phyloP scores from a whole-genome alignment of 2,113 vertebrate species.

The Ifrita kowaldi region DNA sequence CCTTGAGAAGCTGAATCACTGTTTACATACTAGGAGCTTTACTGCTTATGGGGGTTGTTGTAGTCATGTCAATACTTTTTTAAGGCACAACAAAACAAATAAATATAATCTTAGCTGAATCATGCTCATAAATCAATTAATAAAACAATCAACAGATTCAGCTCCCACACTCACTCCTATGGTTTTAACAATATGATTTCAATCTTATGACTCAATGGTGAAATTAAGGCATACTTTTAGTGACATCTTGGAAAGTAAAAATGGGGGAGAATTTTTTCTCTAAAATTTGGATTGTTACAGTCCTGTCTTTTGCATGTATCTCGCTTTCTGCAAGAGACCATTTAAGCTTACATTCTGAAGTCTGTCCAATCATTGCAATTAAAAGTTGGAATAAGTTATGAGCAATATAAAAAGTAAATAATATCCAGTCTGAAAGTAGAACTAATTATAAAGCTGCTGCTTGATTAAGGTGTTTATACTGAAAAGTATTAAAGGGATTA shows the following conservation, averaged over 20 bases:
- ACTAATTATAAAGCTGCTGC: slow-evolving; percentile 72
- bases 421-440: slow-evolving; percentile 64
- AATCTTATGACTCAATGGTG: slow-evolving; percentile 16
- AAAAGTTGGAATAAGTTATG: slow-evolving; percentile 63
- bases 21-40: slow-evolving; percentile 9
- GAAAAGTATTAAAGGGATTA: slow-evolving; percentile 73
- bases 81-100: background rate
- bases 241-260: background rate
- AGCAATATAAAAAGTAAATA: slow-evolving; percentile 69
- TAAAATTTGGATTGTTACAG: slow-evolving; percentile 11
- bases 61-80: background rate
- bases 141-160: background rate
- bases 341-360: slow-evolving; percentile 37
- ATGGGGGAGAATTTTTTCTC: background rate
- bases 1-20: slow-evolving; percentile 2
- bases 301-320: background rate
- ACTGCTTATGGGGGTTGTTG: background rate
- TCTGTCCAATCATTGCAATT: slow-evolving; percentile 54
- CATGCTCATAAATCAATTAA: background rate
- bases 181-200: slow-evolving; percentile 24
- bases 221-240: background rate
- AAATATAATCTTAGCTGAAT: background rate
- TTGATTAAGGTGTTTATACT: slow-evolving; percentile 75
- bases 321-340: slow-evolving; percentile 1
- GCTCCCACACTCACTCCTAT: background rate